Conservation (phyloP, 2,888 invertebrate species). For the Metacarcinus magister region DNA sequence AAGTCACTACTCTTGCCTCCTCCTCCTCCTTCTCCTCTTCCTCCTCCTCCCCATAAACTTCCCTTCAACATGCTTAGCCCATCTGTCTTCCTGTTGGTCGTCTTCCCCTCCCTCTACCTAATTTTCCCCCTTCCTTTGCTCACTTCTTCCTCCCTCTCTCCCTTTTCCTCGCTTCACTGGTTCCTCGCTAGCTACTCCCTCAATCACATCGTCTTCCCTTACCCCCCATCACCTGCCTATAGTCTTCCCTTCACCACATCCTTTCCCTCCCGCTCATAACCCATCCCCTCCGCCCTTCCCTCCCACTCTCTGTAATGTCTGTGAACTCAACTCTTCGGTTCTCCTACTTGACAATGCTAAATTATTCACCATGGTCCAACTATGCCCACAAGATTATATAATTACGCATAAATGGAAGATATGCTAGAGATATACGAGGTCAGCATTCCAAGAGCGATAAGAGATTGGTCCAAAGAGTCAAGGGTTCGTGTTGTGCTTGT, state of each 20-base stretch:
- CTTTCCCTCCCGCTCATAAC: not conserved
- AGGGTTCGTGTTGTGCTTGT: not conserved
- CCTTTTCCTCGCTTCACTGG: conserved; percentile 31
- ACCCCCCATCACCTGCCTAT: conserved; percentile 39
- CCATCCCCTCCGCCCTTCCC: not conserved
- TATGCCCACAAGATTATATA: conserved; percentile 58
- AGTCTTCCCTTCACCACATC: conserved; percentile 29
- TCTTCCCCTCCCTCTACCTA: conserved; percentile 3
- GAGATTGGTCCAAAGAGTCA: not conserved
- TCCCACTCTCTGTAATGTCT: conserved; percentile 37
- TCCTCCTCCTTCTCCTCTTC: not conserved
- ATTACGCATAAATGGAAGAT: conserved; percentile 61
- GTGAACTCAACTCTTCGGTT: conserved; percentile 30
- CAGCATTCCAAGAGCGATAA: not conserved
- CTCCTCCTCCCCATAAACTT: conserved; percentile 14
- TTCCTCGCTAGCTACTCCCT: not conserved
- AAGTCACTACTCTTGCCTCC: conserved; percentile 21
- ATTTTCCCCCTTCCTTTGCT: not conserved
- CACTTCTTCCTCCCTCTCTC: not conserved
- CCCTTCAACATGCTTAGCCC: not conserved
- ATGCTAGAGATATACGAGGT: not conserved
- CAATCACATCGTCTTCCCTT: not conserved
- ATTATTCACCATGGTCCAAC: conserved; percentile 65
- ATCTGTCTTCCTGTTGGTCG: not conserved
- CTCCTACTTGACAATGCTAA: conserved; percentile 70